Evolutionary conservation across 2,113 vertebrate species (phyloP), one percentile per base, ranked within the genome.

Genomic region (Lagopus muta): DNA sequence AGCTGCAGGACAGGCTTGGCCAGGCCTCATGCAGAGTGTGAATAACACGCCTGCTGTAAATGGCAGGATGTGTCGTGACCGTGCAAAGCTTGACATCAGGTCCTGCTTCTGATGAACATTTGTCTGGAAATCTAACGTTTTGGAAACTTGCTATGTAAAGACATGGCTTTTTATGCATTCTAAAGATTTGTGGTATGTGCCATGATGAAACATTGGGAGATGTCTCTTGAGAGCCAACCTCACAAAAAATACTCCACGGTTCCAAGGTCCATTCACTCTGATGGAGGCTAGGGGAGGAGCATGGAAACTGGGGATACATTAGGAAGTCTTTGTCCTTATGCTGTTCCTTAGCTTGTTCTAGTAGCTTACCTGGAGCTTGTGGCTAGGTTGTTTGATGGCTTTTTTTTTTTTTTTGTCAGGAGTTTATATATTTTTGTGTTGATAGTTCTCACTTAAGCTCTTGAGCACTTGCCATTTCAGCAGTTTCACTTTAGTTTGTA

Each of bases 121-220:
- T 71, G 86, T 83, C 65, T 66, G 19, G 74, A 52, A 21, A 10
- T 30, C 17, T 38, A 52, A 69, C 24, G 43, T 70, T 48, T 58
- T 36, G 38, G 40, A 82, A 13, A 10, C 36, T 82, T 86, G 14
- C 61, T 81, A 77, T 62, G 25, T 71, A 50, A 80, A 34, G 21
- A 32, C 27, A 50, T 4, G 47, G 6, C 15, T 78, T 27, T 50
- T 94, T 55, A 5, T 84, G 12, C 0, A 0, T 64, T 24, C 28
- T 27, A 22, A 57, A 71, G 69, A 21, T 64, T 22, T 0, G 8
- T 0, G 3, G 32, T 61, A 2, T 45, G 21, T 78, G 38, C 42
- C 21, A 12, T 50, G 48, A 50, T 24, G 11, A 50, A 54, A 28
- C 11, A 6, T 25, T 7, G 6, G 50, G 45, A n/a, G 20, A 5